These are phyloP conservation scores for Laothoe populi DNA, from an alignment of 2,888 invertebrate species.

Conservation along the genomic window DNA sequence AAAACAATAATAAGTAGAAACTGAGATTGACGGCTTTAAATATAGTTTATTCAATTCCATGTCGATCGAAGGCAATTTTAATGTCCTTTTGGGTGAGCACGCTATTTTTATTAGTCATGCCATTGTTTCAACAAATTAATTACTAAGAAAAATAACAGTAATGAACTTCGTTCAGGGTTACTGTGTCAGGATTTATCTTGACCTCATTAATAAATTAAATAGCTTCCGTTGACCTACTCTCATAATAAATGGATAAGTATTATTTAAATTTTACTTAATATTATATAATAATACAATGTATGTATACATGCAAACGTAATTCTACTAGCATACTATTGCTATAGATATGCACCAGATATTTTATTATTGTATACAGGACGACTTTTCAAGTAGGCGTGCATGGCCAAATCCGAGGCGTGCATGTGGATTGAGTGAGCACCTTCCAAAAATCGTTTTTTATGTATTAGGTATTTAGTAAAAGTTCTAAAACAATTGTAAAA, in stretches of 20 bases:
- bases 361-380: too few relatives aligned
- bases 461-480: too few relatives aligned
- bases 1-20: conserved; percentile 39
- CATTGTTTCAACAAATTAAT: conserved; percentile 7
- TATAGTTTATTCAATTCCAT: conserved; percentile 34
- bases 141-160: not conserved
- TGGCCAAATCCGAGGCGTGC: too few relatives aligned
- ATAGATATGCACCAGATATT: too few relatives aligned
- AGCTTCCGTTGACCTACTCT: conserved; percentile 5
- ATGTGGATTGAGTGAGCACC: too few relatives aligned
- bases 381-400: too few relatives aligned
- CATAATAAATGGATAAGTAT: not conserved
- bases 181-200: conserved; percentile 20
- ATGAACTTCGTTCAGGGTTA: conserved; percentile 20
- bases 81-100: conserved; percentile 36
- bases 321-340: too few relatives aligned
- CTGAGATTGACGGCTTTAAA: conserved; percentile 35
- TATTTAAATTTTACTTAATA: not conserved
- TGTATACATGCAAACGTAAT: too few relatives aligned
- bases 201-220: not conserved
- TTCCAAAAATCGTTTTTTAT: too few relatives aligned
- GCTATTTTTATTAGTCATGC: conserved; percentile 28
- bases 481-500: too few relatives aligned
- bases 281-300: not conserved
- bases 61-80: conserved; percentile 34